Base-by-base conservation (phyloP, 2,797 vertebrate genomes). In the Telmatherina bonti region DNA sequence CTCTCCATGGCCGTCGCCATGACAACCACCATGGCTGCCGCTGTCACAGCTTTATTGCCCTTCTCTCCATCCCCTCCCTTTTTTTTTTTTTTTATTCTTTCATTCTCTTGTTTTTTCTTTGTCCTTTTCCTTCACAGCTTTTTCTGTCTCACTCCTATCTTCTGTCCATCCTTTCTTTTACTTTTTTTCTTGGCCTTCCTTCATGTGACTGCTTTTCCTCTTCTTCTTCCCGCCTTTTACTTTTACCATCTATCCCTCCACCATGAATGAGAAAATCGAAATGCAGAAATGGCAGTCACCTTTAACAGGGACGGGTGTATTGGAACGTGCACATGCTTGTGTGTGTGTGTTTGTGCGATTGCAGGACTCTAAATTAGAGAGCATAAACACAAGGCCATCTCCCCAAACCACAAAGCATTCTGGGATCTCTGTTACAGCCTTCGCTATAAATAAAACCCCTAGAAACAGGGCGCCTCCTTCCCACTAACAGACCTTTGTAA, bases 21-120 rank as follows among this genome's bases (percentile, higher is more conserved):
- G 93, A 92, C 93, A 94, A 95, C 94, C 86, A 87, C 69, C 78
- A 85, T 89, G 88, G 92, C 90, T 91, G 91, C 89, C 75, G 84
- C 89, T 91, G 90, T 94, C 92, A 92, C 87, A 86, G 90, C 93
- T 91, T 88, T 89, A 90, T 92, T 82, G 70, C 71, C 81, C 68
- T 79, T 35, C 67, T 51, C 63, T 43, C 29, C 62, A 52, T 61
- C 72, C 62, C 43, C 0, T 66, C 35, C 53, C 63, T 51, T 63
- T 70, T 47, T 53, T 78, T 70, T 67, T 70, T 69, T 15, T 30
- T 8, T 20, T 36, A n/a, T 11, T 54, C 57, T 72, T 74, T 70
- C 29, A 51, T 76, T 62, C 59, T 80, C 36, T 22, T 52, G 9
- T 71, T 63, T 59, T 62, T 65, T 36, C 22, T n/a, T 67, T 43